Conservation (phyloP, 2,888 invertebrate genomes). For the Cordilura impudica region DNA sequence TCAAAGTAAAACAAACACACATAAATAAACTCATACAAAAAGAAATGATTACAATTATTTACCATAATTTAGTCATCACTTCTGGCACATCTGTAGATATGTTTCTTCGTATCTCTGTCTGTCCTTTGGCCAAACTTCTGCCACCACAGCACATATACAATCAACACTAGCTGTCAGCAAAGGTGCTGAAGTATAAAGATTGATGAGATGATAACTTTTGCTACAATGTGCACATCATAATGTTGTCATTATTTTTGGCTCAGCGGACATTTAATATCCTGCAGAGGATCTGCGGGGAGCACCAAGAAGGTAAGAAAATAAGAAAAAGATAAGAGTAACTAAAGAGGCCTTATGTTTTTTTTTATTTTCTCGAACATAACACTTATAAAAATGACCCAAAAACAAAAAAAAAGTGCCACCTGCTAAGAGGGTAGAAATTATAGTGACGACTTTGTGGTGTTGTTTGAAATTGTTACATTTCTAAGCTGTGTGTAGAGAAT, state of each 20-base stretch:
- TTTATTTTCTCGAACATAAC: neutral
- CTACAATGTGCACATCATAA: constrained; percentile 65
- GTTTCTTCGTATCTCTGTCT: neutral
- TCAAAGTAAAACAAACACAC: neutral
- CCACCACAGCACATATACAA: neutral
- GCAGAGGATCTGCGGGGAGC: constrained; percentile 47
- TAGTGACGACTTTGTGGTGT: neutral
- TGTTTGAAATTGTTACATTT: constrained; percentile 1
- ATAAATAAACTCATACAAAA: constrained; percentile 40
- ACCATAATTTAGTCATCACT: constrained; percentile 68
- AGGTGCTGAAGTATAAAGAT: constrained; percentile 74
- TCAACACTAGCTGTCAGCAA: constrained; percentile 41
- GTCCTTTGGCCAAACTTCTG: neutral
- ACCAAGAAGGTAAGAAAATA: neutral
- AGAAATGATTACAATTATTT: constrained; percentile 69
- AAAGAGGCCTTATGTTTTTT: neutral
- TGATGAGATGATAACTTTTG: constrained; percentile 69
- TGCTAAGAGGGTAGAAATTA: neutral
- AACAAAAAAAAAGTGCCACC: neutral
- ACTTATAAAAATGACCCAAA: neutral
- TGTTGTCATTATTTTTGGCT: constrained; percentile 71
- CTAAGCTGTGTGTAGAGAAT: neutral
- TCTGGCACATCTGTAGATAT: constrained; percentile 9
- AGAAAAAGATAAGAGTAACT: neutral
- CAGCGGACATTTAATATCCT: constrained; percentile 68